Conservation (phyloP, 2,113 vertebrate genomes). For the Excalfactoria chinensis region DNA sequence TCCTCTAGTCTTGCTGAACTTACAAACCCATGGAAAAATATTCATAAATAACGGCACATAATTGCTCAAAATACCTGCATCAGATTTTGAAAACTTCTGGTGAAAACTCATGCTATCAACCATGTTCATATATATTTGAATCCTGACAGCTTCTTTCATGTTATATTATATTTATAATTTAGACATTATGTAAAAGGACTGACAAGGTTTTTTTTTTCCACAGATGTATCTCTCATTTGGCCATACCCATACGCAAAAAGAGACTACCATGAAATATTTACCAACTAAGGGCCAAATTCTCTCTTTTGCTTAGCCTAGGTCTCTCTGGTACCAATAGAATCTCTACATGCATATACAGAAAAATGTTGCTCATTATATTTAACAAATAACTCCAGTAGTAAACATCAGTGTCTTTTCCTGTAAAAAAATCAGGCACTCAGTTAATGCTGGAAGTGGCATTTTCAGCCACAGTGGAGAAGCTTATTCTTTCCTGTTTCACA, state of each 20-base stretch:
- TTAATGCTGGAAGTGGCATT: background rate
- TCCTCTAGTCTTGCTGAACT: background rate
- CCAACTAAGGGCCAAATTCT: background rate
- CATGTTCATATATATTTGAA: background rate
- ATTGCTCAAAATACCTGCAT: background rate
- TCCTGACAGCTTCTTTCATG: background rate
- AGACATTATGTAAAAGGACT: background rate
- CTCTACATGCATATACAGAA: background rate
- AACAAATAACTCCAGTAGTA: constrained; percentile 23
- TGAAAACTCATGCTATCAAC: background rate
- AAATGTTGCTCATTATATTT: background rate
- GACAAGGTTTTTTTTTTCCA: constrained; percentile 11
- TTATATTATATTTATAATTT: background rate
- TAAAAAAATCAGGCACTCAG: background rate
- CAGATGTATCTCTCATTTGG: background rate
- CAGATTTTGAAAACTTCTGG: background rate
- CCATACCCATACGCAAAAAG: background rate
- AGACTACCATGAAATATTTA: constrained; percentile 2
- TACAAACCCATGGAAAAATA: background rate
- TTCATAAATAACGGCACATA: background rate
- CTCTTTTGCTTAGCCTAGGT: background rate
- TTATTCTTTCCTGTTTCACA: background rate
- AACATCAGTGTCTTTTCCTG: constrained; percentile 20
- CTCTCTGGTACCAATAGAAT: background rate
- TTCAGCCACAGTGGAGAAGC: background rate